Evolutionary conservation across 2,113 vertebrate species (phyloP), one percentile per base, ranked within the genome.

Genomic region (Numenius arquata): DNA sequence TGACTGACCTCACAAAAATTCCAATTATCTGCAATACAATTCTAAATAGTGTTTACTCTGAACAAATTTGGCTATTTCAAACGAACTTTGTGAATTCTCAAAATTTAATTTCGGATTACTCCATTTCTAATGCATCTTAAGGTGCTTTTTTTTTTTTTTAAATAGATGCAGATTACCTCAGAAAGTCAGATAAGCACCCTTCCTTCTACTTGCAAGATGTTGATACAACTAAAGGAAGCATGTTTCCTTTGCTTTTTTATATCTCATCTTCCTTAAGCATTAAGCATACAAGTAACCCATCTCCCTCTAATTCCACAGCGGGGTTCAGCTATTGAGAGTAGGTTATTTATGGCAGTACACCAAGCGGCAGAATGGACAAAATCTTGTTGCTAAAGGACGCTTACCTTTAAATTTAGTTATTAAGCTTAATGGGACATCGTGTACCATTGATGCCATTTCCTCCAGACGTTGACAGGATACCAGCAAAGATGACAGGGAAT

Each of bases 321-420:
- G 12, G 8, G 27, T 72, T 80, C 34, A 75, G 26, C 16, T 82
- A 25, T 8, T 82, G 22, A n/a, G 19, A 91, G 9, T 2, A 52
- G 6, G 22, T 75, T 85, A 71, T n/a, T 70, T 41, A 48, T 16
- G 8, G 5, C 1, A 87, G 11, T 8, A 40, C 4, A 75, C 2
- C 5, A 15, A 52, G 22, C 21, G 12, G 12, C 21, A 82, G 30
- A 80, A 73, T 2, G 5, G n/a, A 82, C 29, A 88, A 76, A 78
- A 88, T 29, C 11, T 73, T 66, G 15, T 23, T 63, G 26, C 30
- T 38, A 6, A 90, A 78, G 3, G 19, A 63, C 58, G 68, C 97
- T 97, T 95, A 98, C 97, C 85, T 62, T 97, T 85, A 63, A 89
- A 62, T 76, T 93, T 74, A 72, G 20, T 25, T 17, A 56, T 17